phyloP scores from a whole-genome alignment of 2,797 vertebrate species.

The Tragopan temminckii region DNA sequence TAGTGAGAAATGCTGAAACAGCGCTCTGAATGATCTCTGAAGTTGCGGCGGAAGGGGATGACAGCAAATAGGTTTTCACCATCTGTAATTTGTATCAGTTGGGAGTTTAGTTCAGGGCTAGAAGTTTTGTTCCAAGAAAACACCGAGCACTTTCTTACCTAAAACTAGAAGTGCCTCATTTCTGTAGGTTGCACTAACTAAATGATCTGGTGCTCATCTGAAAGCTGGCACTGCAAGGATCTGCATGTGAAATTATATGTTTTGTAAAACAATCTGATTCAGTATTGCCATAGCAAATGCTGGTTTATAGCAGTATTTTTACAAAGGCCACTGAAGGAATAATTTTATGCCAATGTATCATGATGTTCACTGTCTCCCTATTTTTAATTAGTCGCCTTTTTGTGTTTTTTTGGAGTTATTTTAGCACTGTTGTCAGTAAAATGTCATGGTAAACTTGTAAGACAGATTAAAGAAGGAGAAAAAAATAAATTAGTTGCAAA shows the following conservation, averaged over 20 bases:
- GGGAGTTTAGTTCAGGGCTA: background rate
- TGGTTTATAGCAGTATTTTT: constrained; percentile 38
- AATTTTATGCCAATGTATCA: constrained; percentile 71
- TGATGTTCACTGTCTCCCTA: constrained; percentile 45
- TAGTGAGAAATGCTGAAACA: background rate
- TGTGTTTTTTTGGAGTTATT: constrained; percentile 49
- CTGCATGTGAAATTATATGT: constrained; percentile 30
- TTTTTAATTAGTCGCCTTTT: constrained; percentile 73
- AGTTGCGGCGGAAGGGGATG: background rate
- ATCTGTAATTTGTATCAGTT: background rate
- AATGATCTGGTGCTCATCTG: background rate
- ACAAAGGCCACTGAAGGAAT: constrained; percentile 53
- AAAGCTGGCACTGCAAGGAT: background rate
- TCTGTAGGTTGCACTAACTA: background rate
- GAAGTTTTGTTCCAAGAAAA: background rate
- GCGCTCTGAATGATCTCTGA: background rate
- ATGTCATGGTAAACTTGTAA: constrained; percentile 77
- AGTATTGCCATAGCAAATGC: constrained; percentile 59
- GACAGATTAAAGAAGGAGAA: constrained; percentile 64
- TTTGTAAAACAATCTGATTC: constrained; percentile 61
- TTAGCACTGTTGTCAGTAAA: constrained; percentile 70
- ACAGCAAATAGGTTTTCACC: background rate
- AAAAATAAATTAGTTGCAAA: constrained; percentile 74
- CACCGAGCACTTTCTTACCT: background rate
- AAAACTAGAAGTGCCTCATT: background rate